Conservation (phyloP, 2,113 vertebrate species). For the Ia io region DNA sequence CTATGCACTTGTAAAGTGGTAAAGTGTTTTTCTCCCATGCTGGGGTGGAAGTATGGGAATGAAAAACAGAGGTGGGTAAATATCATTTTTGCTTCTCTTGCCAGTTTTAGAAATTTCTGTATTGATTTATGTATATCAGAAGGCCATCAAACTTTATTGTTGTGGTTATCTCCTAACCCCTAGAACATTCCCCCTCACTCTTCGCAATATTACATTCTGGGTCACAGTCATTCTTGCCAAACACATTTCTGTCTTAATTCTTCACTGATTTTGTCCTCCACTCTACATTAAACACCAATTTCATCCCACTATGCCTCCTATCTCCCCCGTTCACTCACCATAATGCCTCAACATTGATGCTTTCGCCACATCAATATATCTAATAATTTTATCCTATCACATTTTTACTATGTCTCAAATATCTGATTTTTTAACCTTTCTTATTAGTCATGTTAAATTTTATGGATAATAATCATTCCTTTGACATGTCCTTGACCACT, state of each 20-base stretch:
- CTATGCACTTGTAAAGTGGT: not conserved
- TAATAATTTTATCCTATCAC: not conserved
- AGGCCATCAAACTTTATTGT: accelerated
- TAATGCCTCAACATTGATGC: not conserved
- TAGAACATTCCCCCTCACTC: not conserved
- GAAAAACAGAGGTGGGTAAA: accelerated
- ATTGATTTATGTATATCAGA: not conserved
- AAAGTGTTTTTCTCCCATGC: not conserved
- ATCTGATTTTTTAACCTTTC: not conserved
- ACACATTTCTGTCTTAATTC: not conserved
- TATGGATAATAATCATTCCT: not conserved
- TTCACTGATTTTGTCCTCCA: not conserved
- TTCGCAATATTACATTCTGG: not conserved
- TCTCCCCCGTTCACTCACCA: not conserved
- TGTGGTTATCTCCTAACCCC: not conserved
- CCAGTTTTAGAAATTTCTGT: not conserved
- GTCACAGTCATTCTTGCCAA: not conserved
- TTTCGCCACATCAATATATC: not conserved
- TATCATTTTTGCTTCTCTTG: not conserved
- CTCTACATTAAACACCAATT: not conserved
- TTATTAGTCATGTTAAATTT: not conserved
- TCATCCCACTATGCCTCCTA: not conserved
- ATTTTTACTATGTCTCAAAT: not conserved
- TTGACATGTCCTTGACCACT: not conserved
- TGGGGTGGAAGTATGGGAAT: not conserved